phyloP scores from a whole-genome alignment of 2,888 invertebrate species.

The Cheilosia urbana region DNA sequence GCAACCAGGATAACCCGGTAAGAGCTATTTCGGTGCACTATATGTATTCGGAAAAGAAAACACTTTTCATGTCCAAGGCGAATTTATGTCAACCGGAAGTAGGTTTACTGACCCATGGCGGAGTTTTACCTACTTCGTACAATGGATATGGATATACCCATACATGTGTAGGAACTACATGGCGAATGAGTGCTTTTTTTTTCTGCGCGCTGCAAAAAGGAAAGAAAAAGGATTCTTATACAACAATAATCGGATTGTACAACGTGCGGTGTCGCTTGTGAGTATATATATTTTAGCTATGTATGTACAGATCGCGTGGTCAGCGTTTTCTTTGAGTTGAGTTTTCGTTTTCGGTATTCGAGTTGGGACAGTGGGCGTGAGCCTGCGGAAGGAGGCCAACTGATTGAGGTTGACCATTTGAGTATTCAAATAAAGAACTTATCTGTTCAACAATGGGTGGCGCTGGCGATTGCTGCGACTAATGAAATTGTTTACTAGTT shows the following conservation, averaged over 20 bases:
- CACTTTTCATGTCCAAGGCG: slow-evolving; percentile 84
- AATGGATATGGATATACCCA: slow-evolving; percentile 33
- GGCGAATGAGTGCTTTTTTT: slow-evolving; percentile 50
- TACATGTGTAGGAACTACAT: slow-evolving; percentile 20
- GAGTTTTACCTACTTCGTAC: slow-evolving; percentile 67
- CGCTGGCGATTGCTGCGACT: slow-evolving; percentile 48
- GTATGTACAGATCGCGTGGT: slow-evolving; percentile 44
- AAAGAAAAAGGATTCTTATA: slow-evolving; percentile 41
- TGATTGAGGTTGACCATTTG: slow-evolving; percentile 58
- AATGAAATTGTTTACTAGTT: slow-evolving; percentile 54
- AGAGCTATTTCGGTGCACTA: slow-evolving; percentile 61
- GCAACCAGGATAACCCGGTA: slow-evolving; percentile 15
- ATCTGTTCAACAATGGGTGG: slow-evolving; percentile 52
- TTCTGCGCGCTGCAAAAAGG: background rate
- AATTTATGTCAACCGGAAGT: slow-evolving; percentile 84
- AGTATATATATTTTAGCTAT: slow-evolving; percentile 9
- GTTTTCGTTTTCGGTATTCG: slow-evolving; percentile 22
- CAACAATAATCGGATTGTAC: slow-evolving; percentile 68
- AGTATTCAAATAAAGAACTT: slow-evolving; percentile 65
- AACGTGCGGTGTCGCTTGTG: slow-evolving; percentile 13
- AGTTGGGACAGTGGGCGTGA: slow-evolving; percentile 32
- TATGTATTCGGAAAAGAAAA: slow-evolving; percentile 59
- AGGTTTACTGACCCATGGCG: slow-evolving; percentile 84
- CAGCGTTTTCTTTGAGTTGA: slow-evolving; percentile 7
- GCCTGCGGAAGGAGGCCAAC: slow-evolving; percentile 34